Conservation (phyloP, 2,888 invertebrate species). For the Dynastes maya region DNA sequence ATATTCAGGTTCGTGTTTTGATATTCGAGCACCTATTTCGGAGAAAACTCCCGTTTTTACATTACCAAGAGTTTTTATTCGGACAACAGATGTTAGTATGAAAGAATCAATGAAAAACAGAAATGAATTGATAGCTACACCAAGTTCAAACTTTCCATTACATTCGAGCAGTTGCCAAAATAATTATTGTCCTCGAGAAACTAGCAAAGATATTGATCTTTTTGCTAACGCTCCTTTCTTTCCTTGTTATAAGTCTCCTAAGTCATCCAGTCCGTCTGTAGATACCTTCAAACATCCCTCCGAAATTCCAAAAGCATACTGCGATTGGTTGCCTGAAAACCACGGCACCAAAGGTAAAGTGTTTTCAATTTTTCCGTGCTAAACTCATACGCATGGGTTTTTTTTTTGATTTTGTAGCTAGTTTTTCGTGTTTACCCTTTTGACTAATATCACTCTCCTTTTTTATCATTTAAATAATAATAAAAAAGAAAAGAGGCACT, state of each 20-base stretch:
- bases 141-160: slow-evolving; percentile 65
- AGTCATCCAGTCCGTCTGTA: slow-evolving; percentile 7
- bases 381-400: slow-evolving; percentile 67
- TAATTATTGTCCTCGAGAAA: slow-evolving; percentile 6
- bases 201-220: slow-evolving; percentile 60
- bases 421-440: slow-evolving; percentile 57
- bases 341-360: slow-evolving; percentile 66
- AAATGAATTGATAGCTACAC: slow-evolving; percentile 63
- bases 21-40: slow-evolving; percentile 11
- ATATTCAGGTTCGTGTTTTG: slow-evolving; percentile 46
- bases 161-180: slow-evolving; percentile 59
- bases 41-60: slow-evolving; percentile 63
- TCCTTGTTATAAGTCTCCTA: slow-evolving; percentile 62
- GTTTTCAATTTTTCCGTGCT: slow-evolving; percentile 56
- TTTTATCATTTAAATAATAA: background rate
- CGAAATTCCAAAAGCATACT: slow-evolving; percentile 67
- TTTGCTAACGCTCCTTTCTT: slow-evolving; percentile 67
- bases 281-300: slow-evolving; percentile 54
- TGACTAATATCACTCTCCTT: slow-evolving; percentile 52
- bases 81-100: slow-evolving; percentile 59
- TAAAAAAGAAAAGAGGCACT: slow-evolving; percentile 11
- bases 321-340: slow-evolving; percentile 67
- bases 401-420: slow-evolving; percentile 62
- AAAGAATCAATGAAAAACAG: slow-evolving; percentile 62
- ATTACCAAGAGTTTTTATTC: slow-evolving; percentile 66